Base-by-base conservation (phyloP, 2,797 vertebrate genomes). In the Xenentodon cancila region DNA sequence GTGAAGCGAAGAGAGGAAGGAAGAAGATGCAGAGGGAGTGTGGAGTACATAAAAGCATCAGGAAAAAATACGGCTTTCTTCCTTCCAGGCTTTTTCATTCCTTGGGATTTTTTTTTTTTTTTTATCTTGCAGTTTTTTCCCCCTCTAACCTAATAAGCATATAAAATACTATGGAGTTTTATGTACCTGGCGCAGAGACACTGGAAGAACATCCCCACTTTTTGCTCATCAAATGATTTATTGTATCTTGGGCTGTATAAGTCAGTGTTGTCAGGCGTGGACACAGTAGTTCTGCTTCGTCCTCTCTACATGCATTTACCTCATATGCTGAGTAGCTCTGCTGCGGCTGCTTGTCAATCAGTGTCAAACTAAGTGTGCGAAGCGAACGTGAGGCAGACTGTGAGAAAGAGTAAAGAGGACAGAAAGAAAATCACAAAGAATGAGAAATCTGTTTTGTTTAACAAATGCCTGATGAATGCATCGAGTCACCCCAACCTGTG, bases 41-140 rank as follows among this genome's bases (percentile, higher is more conserved):
- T 77, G 44, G 70, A 80, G 82, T 70, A 77, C 76, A 85, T 86
- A 86, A 83, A 84, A 89, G 68, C 73, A 80, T 82, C 79, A 84
- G 64, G 73, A 75, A 62, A 75, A 86, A 87, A 84, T 82, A 82
- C 30, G 46, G 47, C 70, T 49, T 37, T 79, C 60, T 74, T 83
- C 70, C 65, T 73, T 67, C 37, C 30, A 20, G 25, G 43, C 51
- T 57, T 65, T 71, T 73, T 16, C 4, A 30, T 9, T 48, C 19
- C 5, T 2, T 48, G 1, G 1, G 9, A 12, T 11, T 27, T 16
- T 54, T 56, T 43, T 46, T 43, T 46, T 19, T 30, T 78, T 84
- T 66, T 61, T 9, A 67, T 75, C 27, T 55, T 48, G 27, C 18
- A 3, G n/a, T 50, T 75, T 67, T 70, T 22, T 59, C 9, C 3